Conservation (phyloP, 2,888 invertebrate genomes). For the Dolomedes plantarius region DNA sequence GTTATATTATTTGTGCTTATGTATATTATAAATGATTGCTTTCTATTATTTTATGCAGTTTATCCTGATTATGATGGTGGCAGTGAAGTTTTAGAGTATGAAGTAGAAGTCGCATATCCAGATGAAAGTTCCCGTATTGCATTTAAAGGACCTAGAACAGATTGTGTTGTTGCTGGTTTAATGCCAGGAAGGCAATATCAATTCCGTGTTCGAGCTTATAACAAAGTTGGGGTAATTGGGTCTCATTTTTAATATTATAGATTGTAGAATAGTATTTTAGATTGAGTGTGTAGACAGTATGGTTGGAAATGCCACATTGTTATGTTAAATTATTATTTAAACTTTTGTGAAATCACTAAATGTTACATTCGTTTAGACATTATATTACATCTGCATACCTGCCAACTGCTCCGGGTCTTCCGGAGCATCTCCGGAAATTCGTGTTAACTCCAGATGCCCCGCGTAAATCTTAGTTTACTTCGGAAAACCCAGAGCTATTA, state of each 20-base stretch:
- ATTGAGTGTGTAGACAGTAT: background rate
- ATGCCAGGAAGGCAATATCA: slow-evolving; percentile 86
- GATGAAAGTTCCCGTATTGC: slow-evolving; percentile 81
- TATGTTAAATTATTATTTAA: too few relatives aligned
- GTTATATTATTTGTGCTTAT: too few relatives aligned
- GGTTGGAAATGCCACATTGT: too few relatives aligned
- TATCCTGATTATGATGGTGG: slow-evolving; percentile 85
- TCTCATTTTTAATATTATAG: background rate
- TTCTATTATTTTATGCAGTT: slow-evolving; percentile 1
- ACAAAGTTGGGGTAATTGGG: slow-evolving; percentile 83
- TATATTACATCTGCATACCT: too few relatives aligned
- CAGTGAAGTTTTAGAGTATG: slow-evolving; percentile 85
- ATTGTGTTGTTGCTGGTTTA: slow-evolving; percentile 86
- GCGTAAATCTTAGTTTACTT: too few relatives aligned
- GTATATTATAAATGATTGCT: too few relatives aligned
- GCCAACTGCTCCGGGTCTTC: too few relatives aligned
- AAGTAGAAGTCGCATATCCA: slow-evolving; percentile 83
- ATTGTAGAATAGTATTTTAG: background rate
- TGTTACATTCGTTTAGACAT: too few relatives aligned
- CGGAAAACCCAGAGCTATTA: too few relatives aligned
- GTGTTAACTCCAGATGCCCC: too few relatives aligned
- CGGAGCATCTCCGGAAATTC: too few relatives aligned
- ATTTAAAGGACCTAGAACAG: slow-evolving; percentile 85
- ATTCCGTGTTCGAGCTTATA: slow-evolving; percentile 86
- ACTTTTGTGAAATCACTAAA: too few relatives aligned